Evolutionary conservation across 2,797 vertebrate genomes (phyloP).

Genomic region (Amazona finschi): DNA sequence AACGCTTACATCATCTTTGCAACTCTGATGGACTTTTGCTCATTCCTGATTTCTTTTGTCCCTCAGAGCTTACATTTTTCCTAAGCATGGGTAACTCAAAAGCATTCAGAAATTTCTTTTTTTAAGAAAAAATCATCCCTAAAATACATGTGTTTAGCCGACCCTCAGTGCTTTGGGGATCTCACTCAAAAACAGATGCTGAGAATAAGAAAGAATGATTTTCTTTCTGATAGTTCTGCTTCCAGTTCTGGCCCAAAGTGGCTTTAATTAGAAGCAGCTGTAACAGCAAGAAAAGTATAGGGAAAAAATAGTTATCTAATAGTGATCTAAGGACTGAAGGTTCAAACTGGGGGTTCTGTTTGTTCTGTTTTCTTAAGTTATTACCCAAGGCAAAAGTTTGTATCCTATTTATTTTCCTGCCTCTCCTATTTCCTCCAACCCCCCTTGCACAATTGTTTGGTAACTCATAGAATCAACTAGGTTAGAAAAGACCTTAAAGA

Average conservation of each 20-base stretch:
- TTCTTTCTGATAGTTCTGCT: neutral
- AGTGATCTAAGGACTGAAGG: neutral
- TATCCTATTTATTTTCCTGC: neutral
- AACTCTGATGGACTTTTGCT: neutral
- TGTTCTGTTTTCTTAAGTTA: neutral
- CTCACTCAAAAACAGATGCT: slow-evolving; percentile 29
- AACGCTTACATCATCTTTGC: neutral
- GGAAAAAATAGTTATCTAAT: neutral
- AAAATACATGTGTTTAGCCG: neutral
- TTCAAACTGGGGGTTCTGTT: neutral
- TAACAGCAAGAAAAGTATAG: neutral
- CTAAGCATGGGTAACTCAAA: neutral
- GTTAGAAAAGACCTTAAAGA: neutral
- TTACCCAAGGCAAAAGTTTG: neutral
- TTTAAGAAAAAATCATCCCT: neutral
- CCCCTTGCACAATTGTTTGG: neutral
- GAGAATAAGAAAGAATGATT: neutral
- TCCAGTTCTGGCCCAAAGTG: slow-evolving; percentile 1
- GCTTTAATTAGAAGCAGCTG: slow-evolving; percentile 46
- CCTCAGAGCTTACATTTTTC: neutral
- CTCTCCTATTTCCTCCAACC: neutral
- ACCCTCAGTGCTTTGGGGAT: slow-evolving; percentile 11
- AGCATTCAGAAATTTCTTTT: neutral
- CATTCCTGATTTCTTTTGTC: slow-evolving; percentile 18
- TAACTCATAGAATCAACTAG: neutral